Evolutionary conservation across 2,888 invertebrate species (phyloP), one percentile per base, ranked within the genome.

Genomic region (Mesorhabditis belari): DNA sequence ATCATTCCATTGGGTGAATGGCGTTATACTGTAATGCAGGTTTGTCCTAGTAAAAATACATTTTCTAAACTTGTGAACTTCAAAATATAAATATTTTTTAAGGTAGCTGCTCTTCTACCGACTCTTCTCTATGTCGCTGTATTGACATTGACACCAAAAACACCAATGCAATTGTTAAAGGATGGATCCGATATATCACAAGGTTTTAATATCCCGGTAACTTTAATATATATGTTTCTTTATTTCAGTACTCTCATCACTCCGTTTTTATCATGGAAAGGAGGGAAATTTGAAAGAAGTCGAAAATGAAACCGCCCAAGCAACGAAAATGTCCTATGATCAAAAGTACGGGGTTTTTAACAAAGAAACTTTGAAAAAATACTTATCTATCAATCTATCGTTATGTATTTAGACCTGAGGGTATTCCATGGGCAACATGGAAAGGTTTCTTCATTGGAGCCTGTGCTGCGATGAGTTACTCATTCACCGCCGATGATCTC

Each of bases 401-500:
- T 12, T 12, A n/a, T 12, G n/a, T 9, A 23, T 54, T 25, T 5
- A 35, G 44, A n/a, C 44, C 44, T 1, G 44, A 35, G 2, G 35
- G 35, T 21, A 58, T 55, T 35, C 59, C 55, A 5, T 19, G 5
- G 2, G n/a, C 62, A 2, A 65, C 71, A 0, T 66, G 73, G 62
- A 73, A 76, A 62, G 77, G 77, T 1, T 70, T 77, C 53, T 21
- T 71, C 12, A 71, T 79, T 12, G 79, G 79, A 25, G 68, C 70
- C 5, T 58, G 72, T 21, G 79, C 79, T 6, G 77, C 74, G 1
- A 62, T 72, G 12, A 73, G 73, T 4, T 79, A 77, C 55, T 71
- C 76, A 1, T 78, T 77, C 63, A 79, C 79, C 2, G 79, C 73
- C 3, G 79, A 79, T 55, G 79, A 79, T 53, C 64, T 79, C 25